Conservation (phyloP, 2,113 vertebrate species). For the Merops nubicus region DNA sequence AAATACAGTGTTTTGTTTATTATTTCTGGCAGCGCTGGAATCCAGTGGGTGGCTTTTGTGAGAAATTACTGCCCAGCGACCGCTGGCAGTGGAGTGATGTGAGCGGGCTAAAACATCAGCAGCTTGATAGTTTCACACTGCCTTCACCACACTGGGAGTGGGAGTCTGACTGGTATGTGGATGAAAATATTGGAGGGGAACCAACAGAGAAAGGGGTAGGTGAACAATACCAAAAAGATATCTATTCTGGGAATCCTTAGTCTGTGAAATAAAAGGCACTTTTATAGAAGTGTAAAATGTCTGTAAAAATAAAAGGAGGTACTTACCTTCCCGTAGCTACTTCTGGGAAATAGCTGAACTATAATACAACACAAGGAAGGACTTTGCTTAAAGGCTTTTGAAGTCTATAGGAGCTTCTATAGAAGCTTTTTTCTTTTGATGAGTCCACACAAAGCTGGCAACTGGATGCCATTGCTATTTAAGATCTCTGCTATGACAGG, state of each 20-base stretch:
- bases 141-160: constrained; percentile 94
- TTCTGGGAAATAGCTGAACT: neutral
- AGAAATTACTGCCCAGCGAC: constrained; percentile 92
- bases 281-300: neutral
- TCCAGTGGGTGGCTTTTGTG: constrained; percentile 93
- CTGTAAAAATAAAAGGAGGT: neutral
- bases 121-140: constrained; percentile 83
- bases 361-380: neutral
- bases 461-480: neutral
- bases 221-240: constrained; percentile 38
- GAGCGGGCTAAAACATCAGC: constrained; percentile 89
- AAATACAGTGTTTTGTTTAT: neutral
- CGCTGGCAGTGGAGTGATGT: constrained; percentile 98
- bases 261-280: constrained; percentile 7
- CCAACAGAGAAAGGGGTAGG: constrained; percentile 95
- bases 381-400: neutral
- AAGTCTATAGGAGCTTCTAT: neutral
- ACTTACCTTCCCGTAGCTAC: neutral
- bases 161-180: constrained; percentile 95
- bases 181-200: constrained; percentile 95
- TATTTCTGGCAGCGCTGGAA: constrained; percentile 90
- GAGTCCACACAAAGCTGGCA: neutral
- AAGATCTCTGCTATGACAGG: neutral
- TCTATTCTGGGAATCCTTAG: constrained; percentile 9
- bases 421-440: neutral